Evolutionary conservation across 2,113 vertebrate genomes (phyloP), one percentile per base, ranked within the genome.

Genomic region (Myotis yumanensis): DNA sequence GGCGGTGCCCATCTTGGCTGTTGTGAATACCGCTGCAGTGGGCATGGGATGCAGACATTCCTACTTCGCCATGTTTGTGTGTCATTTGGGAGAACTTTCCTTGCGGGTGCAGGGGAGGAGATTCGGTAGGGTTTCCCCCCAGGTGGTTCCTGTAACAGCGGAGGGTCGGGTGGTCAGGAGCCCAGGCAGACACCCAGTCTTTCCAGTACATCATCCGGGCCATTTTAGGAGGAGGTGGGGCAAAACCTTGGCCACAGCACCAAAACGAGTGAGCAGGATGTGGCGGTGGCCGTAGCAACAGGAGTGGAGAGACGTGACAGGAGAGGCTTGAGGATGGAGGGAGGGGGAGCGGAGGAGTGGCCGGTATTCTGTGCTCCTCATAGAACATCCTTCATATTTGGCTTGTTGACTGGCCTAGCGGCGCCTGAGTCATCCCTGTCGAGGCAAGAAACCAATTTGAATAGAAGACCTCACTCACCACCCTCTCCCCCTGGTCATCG

Each of bases 351-450:
- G 0, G 59, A 92, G 89, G 64, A 69, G 86, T 43, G 80, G 89
- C 85, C 64, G 18, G 48, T 10, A 79, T 59, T 59, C 89, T 89
- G 40, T 37, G 32, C 86, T 52, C 82, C 85, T 96, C 94, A 86
- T 0, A 54, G 93, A 72, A 84, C 85, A 79, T 7, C 83, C 95
- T 96, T 96, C 95, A 91, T 95, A 95, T 96, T n/a, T 32, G 94
- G 96, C 86, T 71, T 86, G 77, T 76, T 93, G 95, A 68, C 94
- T 95, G 76, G 77, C 69, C 90, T 90, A 89, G 94, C 17, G 57
- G 91, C 82, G 12, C 91, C 95, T 97, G 96, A 97, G 94, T 97
- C 97, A 96, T 95, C n/a, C 22, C 62, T 92, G 76, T 93, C 0
- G 9, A 90, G 75, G 95, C 87, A 25, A 71, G 73, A 92, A 89